Percentiles rank a stretch among this genome's conserved stretches.
Conservation (phyloP, 35 echinoderm and acorn worm genomes). For the Amphiura filiformis region DNA sequence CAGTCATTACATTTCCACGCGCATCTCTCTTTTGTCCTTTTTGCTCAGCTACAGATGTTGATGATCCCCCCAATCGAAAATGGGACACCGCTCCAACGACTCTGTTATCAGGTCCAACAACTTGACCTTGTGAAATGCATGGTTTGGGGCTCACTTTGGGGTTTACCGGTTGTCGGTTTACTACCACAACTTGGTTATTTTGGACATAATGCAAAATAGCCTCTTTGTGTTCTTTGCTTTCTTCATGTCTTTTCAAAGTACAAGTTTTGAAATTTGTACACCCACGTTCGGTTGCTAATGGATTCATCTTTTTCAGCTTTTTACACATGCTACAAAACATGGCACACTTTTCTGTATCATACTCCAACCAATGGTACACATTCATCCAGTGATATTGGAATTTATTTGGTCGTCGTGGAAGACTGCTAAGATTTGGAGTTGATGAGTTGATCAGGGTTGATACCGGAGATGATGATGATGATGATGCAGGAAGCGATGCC, state of each 20-base stretch:
- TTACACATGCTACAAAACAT: constrained; percentile 4
- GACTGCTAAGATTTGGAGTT: neutral
- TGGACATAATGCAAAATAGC: neutral
- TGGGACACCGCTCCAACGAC: neutral
- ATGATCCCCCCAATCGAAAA: neutral
- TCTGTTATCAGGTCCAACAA: too few relatives aligned
- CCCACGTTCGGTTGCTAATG: neutral
- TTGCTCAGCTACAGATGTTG: neutral
- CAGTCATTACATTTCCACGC: neutral
- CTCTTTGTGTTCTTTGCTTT: neutral
- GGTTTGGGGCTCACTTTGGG: neutral
- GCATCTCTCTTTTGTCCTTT: neutral
- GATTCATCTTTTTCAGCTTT: neutral
- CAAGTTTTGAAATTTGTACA: constrained; percentile 5
- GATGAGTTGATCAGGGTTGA: neutral
- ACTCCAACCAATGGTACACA: neutral
- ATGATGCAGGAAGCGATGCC: too few relatives aligned
- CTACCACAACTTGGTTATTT: neutral
- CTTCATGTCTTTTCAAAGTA: constrained; percentile 1
- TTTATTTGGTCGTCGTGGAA: neutral
- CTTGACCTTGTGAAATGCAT: neutral
- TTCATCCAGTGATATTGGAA: constrained; percentile 8
- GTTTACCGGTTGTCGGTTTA: neutral
- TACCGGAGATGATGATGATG: too few relatives aligned
- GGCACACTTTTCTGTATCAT: neutral